Base-by-base conservation (phyloP, 2,113 vertebrate species). In the Neogobius melanostomus region DNA sequence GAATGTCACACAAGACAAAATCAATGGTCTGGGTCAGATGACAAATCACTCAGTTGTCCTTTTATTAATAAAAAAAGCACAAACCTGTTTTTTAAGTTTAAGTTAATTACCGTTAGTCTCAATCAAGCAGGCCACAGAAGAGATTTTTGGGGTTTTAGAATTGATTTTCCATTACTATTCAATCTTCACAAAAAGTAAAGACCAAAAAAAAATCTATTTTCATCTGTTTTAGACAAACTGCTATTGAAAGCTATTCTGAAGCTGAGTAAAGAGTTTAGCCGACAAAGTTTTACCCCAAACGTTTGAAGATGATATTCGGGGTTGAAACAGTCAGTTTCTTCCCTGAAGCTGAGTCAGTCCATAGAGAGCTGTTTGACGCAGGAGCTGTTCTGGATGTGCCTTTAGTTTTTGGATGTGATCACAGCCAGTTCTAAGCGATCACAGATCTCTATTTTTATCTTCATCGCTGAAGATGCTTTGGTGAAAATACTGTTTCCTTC, bases 361-460 rank as follows among this genome's bases (percentile, higher is more conserved):
- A 16, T 12, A 45, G 59, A 61, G 59, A 61, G 42, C n/a, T n/a
- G 14, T 61, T 61, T 61, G 59, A 61, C 59, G 59, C 59, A 61
- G 42, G 59, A 44, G 59, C 59, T 64, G 28, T 68, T 63, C 15
- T 42, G 59, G 57, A 68, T 11, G 3, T 61, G 59, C 4, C 16
- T 16, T 64, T 48, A 72, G 59, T 69, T 69, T 60, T 47, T 12
- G 8, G 11, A 44, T 47, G 59, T 59, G 56, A 71, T 74, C 68
- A 66, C 59, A 60, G 45, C 61, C 65, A 49, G 14, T 10, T 66
- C 53, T 65, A 28, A 60, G 65, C 73, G 17, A 57, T 57, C 48
- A 68, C 50, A 62, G 21, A 47, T 0, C 48, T 68, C 59, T 74
- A 78, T 75, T 72, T 72, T 75, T 78, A 69, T 51, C 46, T 68